Evolutionary conservation across 2,888 invertebrate species (phyloP).

Genomic region (Glyphotaelius pellucidus): DNA sequence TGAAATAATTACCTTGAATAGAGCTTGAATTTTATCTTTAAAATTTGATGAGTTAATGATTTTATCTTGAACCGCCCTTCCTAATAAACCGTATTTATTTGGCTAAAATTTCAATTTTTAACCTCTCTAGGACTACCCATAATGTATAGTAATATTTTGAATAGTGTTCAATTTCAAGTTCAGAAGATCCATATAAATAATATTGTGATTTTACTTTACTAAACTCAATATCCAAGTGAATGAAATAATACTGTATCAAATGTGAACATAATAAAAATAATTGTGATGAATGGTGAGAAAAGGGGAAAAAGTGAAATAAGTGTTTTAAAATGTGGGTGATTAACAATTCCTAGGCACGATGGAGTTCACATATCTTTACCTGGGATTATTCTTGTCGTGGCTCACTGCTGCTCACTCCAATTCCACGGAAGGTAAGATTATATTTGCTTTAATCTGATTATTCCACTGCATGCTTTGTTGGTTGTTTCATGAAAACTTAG

Average conservation of each 20-base stretch:
- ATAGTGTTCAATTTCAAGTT: too few species aligned
- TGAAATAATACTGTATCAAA: not conserved
- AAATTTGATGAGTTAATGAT: too few species aligned
- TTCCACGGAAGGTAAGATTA: conserved; percentile 25
- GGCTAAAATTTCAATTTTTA: too few species aligned
- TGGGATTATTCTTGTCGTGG: conserved; percentile 36
- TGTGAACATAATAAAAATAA: not conserved
- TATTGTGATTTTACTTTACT: not conserved
- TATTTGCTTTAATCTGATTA: not conserved
- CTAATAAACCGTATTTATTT: too few species aligned
- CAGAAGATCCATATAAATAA: not conserved
- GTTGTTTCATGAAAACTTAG: too few species aligned
- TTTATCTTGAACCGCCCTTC: too few species aligned
- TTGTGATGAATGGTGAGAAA: not conserved
- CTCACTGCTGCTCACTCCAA: conserved; percentile 23
- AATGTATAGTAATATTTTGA: too few species aligned
- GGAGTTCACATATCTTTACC: conserved; percentile 19
- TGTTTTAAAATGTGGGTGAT: conserved; percentile 40
- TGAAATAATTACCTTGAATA: too few species aligned
- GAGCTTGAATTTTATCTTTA: too few species aligned
- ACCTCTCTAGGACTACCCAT: too few species aligned
- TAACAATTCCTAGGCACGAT: not conserved
- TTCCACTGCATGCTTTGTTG: not conserved
- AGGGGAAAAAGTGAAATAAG: not conserved
- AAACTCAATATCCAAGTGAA: not conserved